phyloP scores from a whole-genome alignment of 2,888 invertebrate species.

The Polymixis flavicincta region DNA sequence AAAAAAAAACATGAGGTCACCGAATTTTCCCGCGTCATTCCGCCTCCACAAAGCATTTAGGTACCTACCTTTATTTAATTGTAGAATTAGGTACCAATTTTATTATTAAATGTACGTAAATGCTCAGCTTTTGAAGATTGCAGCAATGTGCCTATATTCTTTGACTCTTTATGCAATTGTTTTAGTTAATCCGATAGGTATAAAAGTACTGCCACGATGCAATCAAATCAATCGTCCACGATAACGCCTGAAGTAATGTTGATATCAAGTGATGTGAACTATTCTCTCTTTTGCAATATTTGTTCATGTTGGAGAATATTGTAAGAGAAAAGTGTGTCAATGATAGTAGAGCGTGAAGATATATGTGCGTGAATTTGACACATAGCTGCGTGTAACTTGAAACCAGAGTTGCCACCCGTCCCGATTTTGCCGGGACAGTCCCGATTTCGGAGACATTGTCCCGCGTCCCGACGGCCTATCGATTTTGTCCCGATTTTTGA shows the following conservation, averaged over 20 bases:
- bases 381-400: slow-evolving; percentile 28
- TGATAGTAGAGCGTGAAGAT: slow-evolving; percentile 31
- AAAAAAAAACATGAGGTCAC: slow-evolving; percentile 40
- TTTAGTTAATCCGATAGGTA: not conserved
- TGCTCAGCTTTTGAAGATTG: too few species aligned
- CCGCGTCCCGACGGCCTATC: too few species aligned
- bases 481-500: too few species aligned
- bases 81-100: too few species aligned
- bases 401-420: too few species aligned
- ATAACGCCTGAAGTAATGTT: not conserved
- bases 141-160: not conserved
- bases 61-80: too few species aligned
- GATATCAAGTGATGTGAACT: slow-evolving; percentile 1
- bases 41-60: too few species aligned
- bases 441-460: too few species aligned
- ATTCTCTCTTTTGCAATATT: slow-evolving; percentile 9
- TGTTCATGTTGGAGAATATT: not conserved
- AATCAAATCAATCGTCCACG: not conserved
- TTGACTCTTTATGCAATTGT: not conserved
- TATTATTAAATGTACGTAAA: too few species aligned
- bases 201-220: not conserved
- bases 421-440: too few species aligned
- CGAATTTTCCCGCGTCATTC: slow-evolving; percentile 38
- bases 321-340: slow-evolving; percentile 14
- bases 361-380: slow-evolving; percentile 4